Percentiles rank a stretch among this genome's conserved stretches.
phyloP scores from a whole-genome alignment of 2,113 vertebrate species.

The Gulo gulo region DNA sequence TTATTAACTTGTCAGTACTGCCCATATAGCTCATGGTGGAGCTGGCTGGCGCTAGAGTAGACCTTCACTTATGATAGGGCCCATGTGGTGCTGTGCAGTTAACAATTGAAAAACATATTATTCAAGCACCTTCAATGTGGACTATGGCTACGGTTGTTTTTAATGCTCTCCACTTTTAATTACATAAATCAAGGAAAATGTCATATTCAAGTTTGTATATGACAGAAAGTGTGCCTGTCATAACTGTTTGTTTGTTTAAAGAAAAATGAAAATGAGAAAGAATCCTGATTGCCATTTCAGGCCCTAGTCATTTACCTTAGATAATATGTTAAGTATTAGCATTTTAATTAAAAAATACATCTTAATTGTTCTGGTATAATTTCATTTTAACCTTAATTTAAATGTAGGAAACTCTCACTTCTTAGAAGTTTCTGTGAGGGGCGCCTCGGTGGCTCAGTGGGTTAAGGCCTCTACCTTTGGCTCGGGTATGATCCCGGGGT shows the following conservation, averaged over 20 bases:
- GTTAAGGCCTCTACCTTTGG: too few species aligned
- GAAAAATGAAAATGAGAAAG: neutral
- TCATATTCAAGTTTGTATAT: neutral
- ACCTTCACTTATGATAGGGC: accelerated
- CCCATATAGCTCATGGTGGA: accelerated
- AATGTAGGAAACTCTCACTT: neutral
- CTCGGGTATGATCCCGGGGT: too few species aligned
- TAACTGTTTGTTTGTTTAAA: neutral
- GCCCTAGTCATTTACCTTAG: neutral
- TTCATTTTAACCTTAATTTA: neutral
- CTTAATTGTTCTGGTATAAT: neutral
- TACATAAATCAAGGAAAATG: neutral
- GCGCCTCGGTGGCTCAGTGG: too few species aligned
- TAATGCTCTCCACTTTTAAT: neutral
- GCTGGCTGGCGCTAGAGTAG: accelerated
- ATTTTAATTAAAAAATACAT: neutral
- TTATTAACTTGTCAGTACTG: neutral
- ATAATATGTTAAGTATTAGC: neutral
- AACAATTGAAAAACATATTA: neutral
- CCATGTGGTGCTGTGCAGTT: neutral
- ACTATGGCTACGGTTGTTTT: neutral
- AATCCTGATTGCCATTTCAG: neutral
- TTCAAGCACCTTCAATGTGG: neutral
- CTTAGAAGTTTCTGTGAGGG: neutral
- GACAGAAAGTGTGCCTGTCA: neutral